A percentile compares a stretch with the other conserved stretches of the same genome.
Conservation (phyloP, 2,797 vertebrate genomes). For the Paratrypauchen microcephalus region DNA sequence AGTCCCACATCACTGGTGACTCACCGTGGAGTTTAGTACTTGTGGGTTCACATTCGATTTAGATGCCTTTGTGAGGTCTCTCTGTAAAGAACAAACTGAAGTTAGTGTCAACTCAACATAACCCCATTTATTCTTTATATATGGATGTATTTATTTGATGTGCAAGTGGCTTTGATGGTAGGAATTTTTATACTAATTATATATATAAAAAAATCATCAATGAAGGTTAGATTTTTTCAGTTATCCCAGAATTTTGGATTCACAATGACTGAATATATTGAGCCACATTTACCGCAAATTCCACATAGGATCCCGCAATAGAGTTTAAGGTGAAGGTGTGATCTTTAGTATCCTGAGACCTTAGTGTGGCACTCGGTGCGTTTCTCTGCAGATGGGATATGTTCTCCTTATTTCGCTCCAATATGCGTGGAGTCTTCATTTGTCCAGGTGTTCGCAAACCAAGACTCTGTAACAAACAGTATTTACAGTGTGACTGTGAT, state of each 20-base stretch:
- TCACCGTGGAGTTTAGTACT: slow-evolving; percentile 89
- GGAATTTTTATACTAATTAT: too few species aligned
- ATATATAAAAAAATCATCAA: too few species aligned
- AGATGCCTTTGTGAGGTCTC: slow-evolving; percentile 86
- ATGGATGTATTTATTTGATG: neutral
- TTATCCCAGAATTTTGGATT: neutral
- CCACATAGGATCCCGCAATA: slow-evolving; percentile 91
- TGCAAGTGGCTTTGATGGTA: too few species aligned
- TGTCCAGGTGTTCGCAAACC: slow-evolving; percentile 67
- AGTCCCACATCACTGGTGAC: slow-evolving; percentile 51
- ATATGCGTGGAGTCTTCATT: slow-evolving; percentile 66
- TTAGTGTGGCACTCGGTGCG: slow-evolving; percentile 80
- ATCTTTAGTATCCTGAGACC: slow-evolving; percentile 79
- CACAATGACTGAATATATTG: slow-evolving; percentile 20
- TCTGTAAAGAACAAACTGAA: slow-evolving; percentile 70
- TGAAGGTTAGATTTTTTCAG: neutral
- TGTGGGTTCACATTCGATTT: slow-evolving; percentile 72
- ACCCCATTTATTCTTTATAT: neutral
- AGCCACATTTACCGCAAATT: slow-evolving; percentile 90
- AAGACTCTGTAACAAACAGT: slow-evolving; percentile 57
- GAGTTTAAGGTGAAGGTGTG: slow-evolving; percentile 86
- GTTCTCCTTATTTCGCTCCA: slow-evolving; percentile 92
- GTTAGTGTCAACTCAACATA: neutral
- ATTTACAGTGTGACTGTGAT: neutral
- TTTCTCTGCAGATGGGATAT: slow-evolving; percentile 77